These are phyloP conservation scores for Oncorhynchus keta DNA, from an alignment of 2,113 vertebrate species.

Conservation along the genomic window DNA sequence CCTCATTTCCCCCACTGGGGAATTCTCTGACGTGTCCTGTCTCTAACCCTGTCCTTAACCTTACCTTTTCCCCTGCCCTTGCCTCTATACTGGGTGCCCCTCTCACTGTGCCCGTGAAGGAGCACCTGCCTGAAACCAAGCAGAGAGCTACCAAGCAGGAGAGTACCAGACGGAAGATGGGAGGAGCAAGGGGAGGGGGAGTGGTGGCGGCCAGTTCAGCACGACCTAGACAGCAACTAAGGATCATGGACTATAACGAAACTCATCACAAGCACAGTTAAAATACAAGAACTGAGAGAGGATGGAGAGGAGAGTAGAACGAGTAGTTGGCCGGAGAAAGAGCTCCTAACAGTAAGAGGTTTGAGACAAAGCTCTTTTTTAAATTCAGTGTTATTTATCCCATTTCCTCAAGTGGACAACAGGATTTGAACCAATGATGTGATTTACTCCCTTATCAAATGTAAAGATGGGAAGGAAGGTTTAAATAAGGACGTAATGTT, in stretches of 20 bases:
- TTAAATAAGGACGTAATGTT: not conserved
- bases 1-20: constrained; percentile 22
- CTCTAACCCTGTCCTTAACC: constrained; percentile 31
- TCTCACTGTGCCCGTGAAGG: constrained; percentile 62
- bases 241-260: constrained; percentile 98
- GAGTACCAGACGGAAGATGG: constrained; percentile 53
- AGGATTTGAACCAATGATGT: constrained; percentile 59
- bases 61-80: constrained; percentile 48
- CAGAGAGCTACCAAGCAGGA: constrained; percentile 61
- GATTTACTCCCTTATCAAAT: not conserved
- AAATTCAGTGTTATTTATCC: constrained; percentile 84
- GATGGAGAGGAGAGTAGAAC: constrained; percentile 36
- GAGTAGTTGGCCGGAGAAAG: constrained; percentile 34
- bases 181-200: constrained; percentile 1
- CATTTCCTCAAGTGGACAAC: constrained; percentile 74
- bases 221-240: constrained; percentile 81
- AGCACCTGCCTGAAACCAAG: constrained; percentile 45
- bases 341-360: constrained; percentile 53
- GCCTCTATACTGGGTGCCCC: constrained; percentile 43
- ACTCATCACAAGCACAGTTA: constrained; percentile 90
- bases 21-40: constrained; percentile 38
- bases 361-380: constrained; percentile 63
- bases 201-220: constrained; percentile 14
- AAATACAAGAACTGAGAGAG: constrained; percentile 47
- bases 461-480: not conserved